phyloP scores from a whole-genome alignment of 2,888 invertebrate genomes.

The Meiosimyza platycephala region DNA sequence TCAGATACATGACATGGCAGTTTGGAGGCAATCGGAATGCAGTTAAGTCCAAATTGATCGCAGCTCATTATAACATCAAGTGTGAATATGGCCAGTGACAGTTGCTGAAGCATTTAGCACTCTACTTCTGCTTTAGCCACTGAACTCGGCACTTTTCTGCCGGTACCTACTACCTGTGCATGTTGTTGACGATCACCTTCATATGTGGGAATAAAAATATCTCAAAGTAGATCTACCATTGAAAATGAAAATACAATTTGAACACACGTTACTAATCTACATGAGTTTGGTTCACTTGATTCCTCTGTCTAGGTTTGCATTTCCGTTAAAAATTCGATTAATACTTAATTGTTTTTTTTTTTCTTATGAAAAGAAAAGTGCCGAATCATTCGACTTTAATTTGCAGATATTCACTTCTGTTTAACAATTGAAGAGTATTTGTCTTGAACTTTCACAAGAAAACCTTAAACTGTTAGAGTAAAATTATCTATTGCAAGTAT shows the following conservation, averaged over 20 bases:
- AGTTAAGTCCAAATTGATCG: conserved; percentile 66
- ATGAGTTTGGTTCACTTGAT: neutral
- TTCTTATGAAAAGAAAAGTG: neutral
- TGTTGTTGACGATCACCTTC: no score
- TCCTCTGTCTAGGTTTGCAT: conserved; percentile 1
- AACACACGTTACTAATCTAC: conserved; percentile 13
- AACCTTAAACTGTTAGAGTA: no score
- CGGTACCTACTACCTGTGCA: neutral
- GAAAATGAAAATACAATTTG: no score
- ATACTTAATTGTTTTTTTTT: conserved; percentile 1
- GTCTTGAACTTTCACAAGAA: no score
- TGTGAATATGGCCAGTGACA: conserved; percentile 35
- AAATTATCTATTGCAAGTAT: no score
- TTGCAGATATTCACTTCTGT: neutral
- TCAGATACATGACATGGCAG: conserved; percentile 37
- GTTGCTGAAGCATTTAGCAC: conserved; percentile 17
- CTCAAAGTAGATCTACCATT: no score
- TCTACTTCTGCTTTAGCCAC: no score
- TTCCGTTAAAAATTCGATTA: conserved; percentile 16
- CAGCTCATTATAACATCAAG: conserved; percentile 51
- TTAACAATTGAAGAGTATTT: no score
- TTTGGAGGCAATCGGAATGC: conserved; percentile 56
- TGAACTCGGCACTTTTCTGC: neutral
- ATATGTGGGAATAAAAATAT: no score
- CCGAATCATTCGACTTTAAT: conserved; percentile 5